Evolutionary conservation across 2,888 invertebrate genomes (phyloP).

Genomic region (Cybosia mesomella): DNA sequence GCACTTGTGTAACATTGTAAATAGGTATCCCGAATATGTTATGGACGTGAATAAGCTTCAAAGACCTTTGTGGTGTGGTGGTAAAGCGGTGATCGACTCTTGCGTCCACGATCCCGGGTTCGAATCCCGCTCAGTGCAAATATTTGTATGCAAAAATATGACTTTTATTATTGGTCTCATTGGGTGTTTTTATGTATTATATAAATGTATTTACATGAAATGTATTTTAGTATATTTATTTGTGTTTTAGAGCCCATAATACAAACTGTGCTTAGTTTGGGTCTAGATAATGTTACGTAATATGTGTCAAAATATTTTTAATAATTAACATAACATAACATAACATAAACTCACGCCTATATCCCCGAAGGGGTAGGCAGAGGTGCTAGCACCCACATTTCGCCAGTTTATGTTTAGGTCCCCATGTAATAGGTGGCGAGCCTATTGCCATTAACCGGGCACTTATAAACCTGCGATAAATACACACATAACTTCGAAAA

Average conservation of each 20-base stretch:
- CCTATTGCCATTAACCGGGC: too few relatives aligned
- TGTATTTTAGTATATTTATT: too few relatives aligned
- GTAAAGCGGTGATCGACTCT: neutral
- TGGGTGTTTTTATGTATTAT: neutral
- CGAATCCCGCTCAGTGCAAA: neutral
- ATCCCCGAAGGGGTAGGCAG: too few relatives aligned
- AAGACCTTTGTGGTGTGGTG: neutral
- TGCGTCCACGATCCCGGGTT: neutral
- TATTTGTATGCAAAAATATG: neutral
- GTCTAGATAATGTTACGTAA: neutral
- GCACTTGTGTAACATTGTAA: conserved; percentile 25
- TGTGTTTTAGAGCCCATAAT: too few relatives aligned
- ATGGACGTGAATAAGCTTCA: conserved; percentile 26
- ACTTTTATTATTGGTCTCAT: neutral
- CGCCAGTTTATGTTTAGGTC: too few relatives aligned
- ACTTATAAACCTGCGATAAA: too few relatives aligned
- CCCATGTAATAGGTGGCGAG: too few relatives aligned
- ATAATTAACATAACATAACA: too few relatives aligned
- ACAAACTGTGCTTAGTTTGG: neutral
- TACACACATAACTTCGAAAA: too few relatives aligned
- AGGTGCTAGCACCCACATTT: too few relatives aligned
- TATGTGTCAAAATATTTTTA: neutral
- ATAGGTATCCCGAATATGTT: conserved; percentile 25
- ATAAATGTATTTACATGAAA: too few relatives aligned
- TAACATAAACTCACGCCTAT: too few relatives aligned